Evolutionary conservation across 1,140 invertebrate species (phyloP).

Genomic region (Ips typographus): DNA sequence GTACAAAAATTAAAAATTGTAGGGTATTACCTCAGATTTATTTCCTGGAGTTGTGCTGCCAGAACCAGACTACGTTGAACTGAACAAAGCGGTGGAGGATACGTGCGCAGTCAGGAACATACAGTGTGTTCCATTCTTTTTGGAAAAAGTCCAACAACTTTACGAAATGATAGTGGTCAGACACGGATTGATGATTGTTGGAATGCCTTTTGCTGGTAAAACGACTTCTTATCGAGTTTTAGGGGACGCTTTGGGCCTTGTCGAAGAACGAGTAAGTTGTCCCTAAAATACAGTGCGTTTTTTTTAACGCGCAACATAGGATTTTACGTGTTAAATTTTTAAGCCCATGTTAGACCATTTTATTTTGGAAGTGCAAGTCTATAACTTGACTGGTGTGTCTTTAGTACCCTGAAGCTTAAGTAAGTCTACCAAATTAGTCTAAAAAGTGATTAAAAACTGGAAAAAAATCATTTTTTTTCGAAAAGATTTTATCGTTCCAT

Average conservation of each 20-base stretch:
- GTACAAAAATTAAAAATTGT: slow-evolving; percentile 35
- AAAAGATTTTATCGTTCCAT: too few species aligned
- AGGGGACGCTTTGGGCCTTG: slow-evolving; percentile 73
- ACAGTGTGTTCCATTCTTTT: slow-evolving; percentile 79
- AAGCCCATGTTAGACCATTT: too few species aligned
- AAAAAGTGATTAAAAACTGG: too few species aligned
- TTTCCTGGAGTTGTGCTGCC: slow-evolving; percentile 82
- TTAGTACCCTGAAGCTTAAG: too few species aligned
- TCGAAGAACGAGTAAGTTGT: slow-evolving; percentile 72
- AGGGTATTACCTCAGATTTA: slow-evolving; percentile 90
- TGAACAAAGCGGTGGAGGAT: slow-evolving; percentile 63
- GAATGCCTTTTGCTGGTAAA: slow-evolving; percentile 88
- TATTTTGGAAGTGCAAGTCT: too few species aligned
- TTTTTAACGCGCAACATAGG: too few species aligned
- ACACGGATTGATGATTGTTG: slow-evolving; percentile 88
- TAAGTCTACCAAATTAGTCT: too few species aligned
- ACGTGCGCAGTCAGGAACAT: slow-evolving; percentile 76
- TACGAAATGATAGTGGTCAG: slow-evolving; percentile 96
- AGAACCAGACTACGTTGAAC: slow-evolving; percentile 68
- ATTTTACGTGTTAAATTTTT: too few species aligned
- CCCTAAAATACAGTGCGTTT: too few species aligned
- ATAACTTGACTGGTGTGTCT: too few species aligned
- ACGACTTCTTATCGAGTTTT: slow-evolving; percentile 76
- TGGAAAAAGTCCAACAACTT: slow-evolving; percentile 89
- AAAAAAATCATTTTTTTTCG: too few species aligned